Evolutionary conservation across 2,888 invertebrate genomes (phyloP).

Genomic region (Zeuzera pyrina): DNA sequence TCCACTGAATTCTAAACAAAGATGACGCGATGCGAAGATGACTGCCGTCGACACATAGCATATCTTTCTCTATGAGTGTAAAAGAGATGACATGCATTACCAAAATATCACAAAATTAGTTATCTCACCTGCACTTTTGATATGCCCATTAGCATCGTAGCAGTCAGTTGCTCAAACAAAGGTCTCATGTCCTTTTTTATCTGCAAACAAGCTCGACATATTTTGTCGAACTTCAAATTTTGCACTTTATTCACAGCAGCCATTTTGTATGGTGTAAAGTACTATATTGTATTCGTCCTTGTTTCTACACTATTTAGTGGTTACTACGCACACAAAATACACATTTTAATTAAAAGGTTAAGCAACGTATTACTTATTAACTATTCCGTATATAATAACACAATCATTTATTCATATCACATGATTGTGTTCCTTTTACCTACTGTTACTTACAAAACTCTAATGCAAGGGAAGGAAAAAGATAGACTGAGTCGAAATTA

Average conservation of each 20-base stretch:
- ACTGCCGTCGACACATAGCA: conserved; percentile 30
- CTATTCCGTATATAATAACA: too few relatives aligned
- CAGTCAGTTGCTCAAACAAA: conserved; percentile 75
- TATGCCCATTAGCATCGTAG: conserved; percentile 77
- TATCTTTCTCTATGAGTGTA: conserved; percentile 27
- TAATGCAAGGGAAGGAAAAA: too few relatives aligned
- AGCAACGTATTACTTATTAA: too few relatives aligned
- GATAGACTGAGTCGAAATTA: too few relatives aligned
- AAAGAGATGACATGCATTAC: conserved; percentile 56
- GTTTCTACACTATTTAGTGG: too few relatives aligned
- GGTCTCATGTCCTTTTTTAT: conserved; percentile 78
- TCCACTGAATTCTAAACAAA: conserved; percentile 60
- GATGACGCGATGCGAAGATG: conserved; percentile 56
- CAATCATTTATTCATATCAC: too few relatives aligned
- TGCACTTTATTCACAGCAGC: conserved; percentile 47
- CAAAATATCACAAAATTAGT: conserved; percentile 47
- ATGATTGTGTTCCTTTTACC: too few relatives aligned
- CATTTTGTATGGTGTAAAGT: conserved; percentile 52
- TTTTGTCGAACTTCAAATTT: conserved; percentile 69
- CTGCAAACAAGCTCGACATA: conserved; percentile 76
- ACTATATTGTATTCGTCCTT: conserved; percentile 51
- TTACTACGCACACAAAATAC: too few relatives aligned
- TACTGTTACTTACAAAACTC: too few relatives aligned
- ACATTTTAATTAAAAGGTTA: too few relatives aligned
- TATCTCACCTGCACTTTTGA: conserved; percentile 73